Evolutionary conservation across 2,797 vertebrate genomes (phyloP).

Genomic region (Sebastes jordani): DNA sequence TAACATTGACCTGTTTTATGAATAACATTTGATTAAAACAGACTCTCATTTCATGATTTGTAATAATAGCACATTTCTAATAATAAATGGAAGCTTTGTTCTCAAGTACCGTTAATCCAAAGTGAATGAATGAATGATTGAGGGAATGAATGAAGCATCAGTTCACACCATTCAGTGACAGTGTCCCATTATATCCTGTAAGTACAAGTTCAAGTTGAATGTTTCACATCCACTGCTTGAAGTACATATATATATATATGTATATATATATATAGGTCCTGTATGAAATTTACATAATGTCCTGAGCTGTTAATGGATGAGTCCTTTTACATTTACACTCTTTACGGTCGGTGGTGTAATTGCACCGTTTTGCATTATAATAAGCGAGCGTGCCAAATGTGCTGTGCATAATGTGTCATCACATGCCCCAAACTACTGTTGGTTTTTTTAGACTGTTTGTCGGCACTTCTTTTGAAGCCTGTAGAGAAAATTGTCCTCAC

Average conservation of each 20-base stretch:
- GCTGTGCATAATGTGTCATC: slow-evolving; percentile 20
- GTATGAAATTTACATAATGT: neutral
- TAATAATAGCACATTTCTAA: neutral
- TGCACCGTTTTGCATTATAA: slow-evolving; percentile 6
- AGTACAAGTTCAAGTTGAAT: neutral
- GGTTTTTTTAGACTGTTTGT: neutral
- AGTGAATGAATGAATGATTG: neutral
- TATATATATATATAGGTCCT: too few species aligned
- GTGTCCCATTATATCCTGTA: neutral
- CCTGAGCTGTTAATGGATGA: neutral
- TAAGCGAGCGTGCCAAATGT: slow-evolving; percentile 22
- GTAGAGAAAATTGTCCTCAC: neutral
- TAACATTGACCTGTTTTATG: too few species aligned
- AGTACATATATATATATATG: too few species aligned
- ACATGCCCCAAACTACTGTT: slow-evolving; percentile 5
- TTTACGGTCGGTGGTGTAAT: neutral
- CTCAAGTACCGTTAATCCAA: neutral
- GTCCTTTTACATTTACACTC: neutral
- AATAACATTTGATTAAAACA: neutral
- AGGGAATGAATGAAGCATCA: neutral
- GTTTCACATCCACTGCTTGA: neutral
- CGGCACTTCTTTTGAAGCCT: slow-evolving; percentile 15
- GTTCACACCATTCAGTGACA: neutral
- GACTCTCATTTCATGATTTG: neutral
- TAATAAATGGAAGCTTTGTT: neutral